phyloP scores from a whole-genome alignment of 2,888 invertebrate genomes.

The Erannis defoliaria region DNA sequence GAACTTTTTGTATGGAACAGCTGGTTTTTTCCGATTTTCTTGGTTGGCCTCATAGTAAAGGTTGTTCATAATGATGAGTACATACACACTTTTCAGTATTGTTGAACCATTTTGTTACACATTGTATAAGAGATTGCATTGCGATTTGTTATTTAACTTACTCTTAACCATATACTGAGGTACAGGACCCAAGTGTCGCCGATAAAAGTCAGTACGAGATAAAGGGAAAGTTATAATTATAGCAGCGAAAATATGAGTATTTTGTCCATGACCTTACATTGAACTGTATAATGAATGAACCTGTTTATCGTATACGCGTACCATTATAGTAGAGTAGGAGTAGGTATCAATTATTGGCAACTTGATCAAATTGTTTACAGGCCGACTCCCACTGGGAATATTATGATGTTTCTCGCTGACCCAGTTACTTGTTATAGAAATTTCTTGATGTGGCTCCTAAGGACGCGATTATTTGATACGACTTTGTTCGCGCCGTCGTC shows the following conservation, averaged over 20 bases:
- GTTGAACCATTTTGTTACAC: too few species aligned
- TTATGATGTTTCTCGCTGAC: conserved; percentile 27
- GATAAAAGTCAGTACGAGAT: background rate
- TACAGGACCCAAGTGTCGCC: background rate
- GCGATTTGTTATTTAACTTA: too few species aligned
- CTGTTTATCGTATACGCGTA: conserved; percentile 7
- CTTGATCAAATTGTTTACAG: conserved; percentile 58
- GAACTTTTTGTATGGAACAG: too few species aligned
- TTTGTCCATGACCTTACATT: conserved; percentile 14
- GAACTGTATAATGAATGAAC: conserved; percentile 8
- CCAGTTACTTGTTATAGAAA: background rate
- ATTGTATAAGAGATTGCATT: too few species aligned
- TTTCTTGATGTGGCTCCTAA: too few species aligned
- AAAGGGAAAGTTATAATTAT: conserved; percentile 1
- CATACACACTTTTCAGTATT: too few species aligned
- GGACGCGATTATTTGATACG: background rate
- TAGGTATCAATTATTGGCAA: conserved; percentile 54
- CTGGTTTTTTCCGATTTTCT: too few species aligned
- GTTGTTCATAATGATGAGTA: too few species aligned
- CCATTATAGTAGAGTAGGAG: conserved; percentile 3
- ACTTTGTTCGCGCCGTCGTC: background rate
- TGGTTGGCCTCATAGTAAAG: too few species aligned
- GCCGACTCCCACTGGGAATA: conserved; percentile 47
- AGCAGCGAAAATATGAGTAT: conserved; percentile 4
- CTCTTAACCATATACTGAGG: too few species aligned